Conservation (phyloP, 2,113 vertebrate species). For the Hippocampus guttulatus region DNA sequence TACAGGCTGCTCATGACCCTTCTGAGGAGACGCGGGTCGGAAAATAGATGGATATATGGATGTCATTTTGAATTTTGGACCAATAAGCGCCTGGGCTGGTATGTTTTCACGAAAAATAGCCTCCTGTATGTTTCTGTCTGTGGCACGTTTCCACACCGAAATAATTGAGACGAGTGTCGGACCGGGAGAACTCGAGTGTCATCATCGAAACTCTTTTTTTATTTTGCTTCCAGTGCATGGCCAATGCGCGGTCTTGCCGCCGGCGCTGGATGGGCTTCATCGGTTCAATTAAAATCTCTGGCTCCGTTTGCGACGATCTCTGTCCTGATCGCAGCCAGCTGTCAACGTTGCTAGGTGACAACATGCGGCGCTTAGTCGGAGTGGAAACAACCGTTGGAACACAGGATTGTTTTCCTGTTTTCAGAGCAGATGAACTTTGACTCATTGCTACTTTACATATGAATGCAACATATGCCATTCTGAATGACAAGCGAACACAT, state of each 20-base stretch:
- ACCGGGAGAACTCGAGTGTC: background rate
- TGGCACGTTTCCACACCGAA: background rate
- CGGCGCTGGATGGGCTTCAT: background rate
- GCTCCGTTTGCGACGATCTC: background rate
- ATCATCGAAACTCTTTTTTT: background rate
- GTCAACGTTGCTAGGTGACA: constrained; percentile 3
- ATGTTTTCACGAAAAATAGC: too few relatives aligned
- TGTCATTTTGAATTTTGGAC: too few relatives aligned
- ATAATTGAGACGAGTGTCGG: background rate
- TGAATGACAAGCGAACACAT: background rate
- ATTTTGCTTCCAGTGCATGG: background rate
- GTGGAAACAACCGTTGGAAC: background rate
- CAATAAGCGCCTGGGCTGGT: too few relatives aligned
- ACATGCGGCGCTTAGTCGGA: background rate
- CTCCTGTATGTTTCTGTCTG: too few relatives aligned
- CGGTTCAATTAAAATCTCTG: constrained; percentile 5
- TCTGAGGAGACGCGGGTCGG: too few relatives aligned
- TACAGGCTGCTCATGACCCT: too few relatives aligned
- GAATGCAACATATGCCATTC: background rate
- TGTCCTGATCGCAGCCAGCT: background rate
- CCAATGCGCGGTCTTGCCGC: background rate
- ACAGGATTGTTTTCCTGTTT: background rate
- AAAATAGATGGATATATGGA: too few relatives aligned
- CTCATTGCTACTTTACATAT: background rate
- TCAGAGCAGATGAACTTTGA: background rate